Conservation (phyloP, 2,888 invertebrate species). For the Alsophila aescularia region DNA sequence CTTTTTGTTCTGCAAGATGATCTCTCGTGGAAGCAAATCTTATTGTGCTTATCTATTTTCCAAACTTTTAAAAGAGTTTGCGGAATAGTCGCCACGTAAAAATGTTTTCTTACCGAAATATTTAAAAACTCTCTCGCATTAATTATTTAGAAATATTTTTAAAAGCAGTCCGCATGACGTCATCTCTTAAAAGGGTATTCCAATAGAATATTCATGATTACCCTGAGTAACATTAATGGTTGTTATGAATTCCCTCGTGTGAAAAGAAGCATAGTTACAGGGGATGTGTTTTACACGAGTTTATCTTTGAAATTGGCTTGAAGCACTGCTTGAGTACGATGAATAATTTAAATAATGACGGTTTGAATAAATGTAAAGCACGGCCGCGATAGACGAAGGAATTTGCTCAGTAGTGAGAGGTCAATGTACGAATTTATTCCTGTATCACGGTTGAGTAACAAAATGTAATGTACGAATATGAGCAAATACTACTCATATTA, state of each 20-base stretch:
- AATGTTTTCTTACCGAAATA: conserved; percentile 21
- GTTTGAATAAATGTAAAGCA: conserved; percentile 25
- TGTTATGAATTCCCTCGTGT: conserved; percentile 70
- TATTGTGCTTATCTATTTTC: conserved; percentile 48
- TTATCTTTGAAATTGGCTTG: conserved; percentile 54
- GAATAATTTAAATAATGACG: conserved; percentile 37
- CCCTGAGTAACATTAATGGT: conserved; percentile 70
- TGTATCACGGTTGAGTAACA: too few species aligned
- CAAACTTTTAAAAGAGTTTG: conserved; percentile 36
- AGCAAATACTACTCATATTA: too few species aligned
- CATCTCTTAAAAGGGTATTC: conserved; percentile 69
- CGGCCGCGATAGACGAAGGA: too few species aligned
- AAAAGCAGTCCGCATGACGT: conserved; percentile 52
- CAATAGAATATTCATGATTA: conserved; percentile 73
- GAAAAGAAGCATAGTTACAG: conserved; percentile 58
- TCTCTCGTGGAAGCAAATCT: conserved; percentile 50
- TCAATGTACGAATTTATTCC: too few species aligned
- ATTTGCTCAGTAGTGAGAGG: too few species aligned
- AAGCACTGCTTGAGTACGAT: conserved; percentile 43
- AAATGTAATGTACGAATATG: conserved; percentile 9
- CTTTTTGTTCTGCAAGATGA: conserved; percentile 58
- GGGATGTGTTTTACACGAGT: conserved; percentile 51
- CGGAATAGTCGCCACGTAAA: conserved; percentile 26
- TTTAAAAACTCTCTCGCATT: conserved; percentile 42
- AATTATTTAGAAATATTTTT: conserved; percentile 59